A percentile compares a stretch with the other conserved stretches of the same genome.
These are phyloP conservation scores for Drosophila nikananu DNA, from an alignment of 1,140 invertebrate species.

Conservation along the genomic window DNA sequence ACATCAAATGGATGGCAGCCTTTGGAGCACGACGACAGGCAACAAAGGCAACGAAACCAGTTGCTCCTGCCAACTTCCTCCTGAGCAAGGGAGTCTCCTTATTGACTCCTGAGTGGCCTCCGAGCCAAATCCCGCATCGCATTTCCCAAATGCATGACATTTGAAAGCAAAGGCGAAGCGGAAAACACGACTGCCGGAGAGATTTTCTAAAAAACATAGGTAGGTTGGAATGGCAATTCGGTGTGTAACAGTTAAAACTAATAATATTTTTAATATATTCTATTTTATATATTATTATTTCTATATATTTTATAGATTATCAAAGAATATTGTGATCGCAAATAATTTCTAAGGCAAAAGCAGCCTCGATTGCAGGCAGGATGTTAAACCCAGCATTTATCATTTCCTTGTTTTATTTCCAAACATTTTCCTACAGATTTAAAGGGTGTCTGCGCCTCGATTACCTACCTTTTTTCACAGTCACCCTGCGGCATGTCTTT, in stretches of 20 bases:
- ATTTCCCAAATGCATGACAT: constrained; percentile 65
- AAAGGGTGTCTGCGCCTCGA: constrained; percentile 11
- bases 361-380: neutral
- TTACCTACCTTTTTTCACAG: neutral
- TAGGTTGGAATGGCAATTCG: neutral
- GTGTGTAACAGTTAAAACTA: no score
- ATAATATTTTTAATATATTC: no score
- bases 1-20: constrained; percentile 57
- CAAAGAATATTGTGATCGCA: no score
- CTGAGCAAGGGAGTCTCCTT: constrained; percentile 49
- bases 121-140: constrained; percentile 45
- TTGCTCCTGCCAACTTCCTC: constrained; percentile 65
- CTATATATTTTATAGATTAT: no score
- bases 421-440: neutral
- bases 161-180: constrained; percentile 34
- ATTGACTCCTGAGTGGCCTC: constrained; percentile 60
- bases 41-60: constrained; percentile 53
- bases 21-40: constrained; percentile 15
- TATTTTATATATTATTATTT: no score
- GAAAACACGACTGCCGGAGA: constrained; percentile 8
- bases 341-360: no score
- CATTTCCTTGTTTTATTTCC: no score
- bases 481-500: constrained; percentile 7
- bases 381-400: neutral
- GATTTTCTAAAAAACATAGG: neutral